Base-by-base conservation (phyloP, 2,888 invertebrate genomes). In the Chalcosyrphus nemorum region DNA sequence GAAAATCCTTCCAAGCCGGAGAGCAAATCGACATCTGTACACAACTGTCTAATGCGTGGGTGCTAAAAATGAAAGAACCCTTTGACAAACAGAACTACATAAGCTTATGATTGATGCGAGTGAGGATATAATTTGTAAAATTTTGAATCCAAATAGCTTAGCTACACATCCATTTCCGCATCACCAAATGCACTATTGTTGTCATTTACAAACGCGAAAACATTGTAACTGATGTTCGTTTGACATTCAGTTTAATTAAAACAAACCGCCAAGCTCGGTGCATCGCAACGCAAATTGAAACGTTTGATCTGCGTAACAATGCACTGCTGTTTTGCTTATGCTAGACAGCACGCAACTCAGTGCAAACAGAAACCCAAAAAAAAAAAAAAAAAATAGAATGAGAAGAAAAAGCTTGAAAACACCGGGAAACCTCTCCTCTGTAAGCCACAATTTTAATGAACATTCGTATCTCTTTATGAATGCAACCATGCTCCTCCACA, bases 401-500 rank as follows among this genome's bases (percentile, higher is more conserved):
- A 1, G 24, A 54, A 45, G 63, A 74, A 80, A 57, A 63, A 74
- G 17, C 35, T 43, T 63, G 21, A 68, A 63, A 72, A 82, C 47
- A 66, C 45, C 54, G 47, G 71, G 74, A 81, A 70, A 63, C 81
- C 70, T 68, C 70, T 68, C 29, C 41, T 66, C 45, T 70, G 80
- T 80, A 50, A 68, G 45, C 80, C 75, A 17, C 80, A 80, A 70
- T 84, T 84, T 78, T 84, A 80, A 84, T 84, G 84, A 84, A 84
- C 74, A 84, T 84, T 80, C 84, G 70, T 70, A 74, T 63, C 78
- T 61, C 32, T 68, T 41, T 68, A 57, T 74, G 68, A 50, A 70
- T 38, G 66, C 56, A 57, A 56, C 35, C 65, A 54, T 66, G 72
- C 78, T 66, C 41, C 66, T 50, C 24, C 57, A 17, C 68, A 65